phyloP scores from a whole-genome alignment of 2,113 vertebrate genomes.

The Seriola rivoliana region DNA sequence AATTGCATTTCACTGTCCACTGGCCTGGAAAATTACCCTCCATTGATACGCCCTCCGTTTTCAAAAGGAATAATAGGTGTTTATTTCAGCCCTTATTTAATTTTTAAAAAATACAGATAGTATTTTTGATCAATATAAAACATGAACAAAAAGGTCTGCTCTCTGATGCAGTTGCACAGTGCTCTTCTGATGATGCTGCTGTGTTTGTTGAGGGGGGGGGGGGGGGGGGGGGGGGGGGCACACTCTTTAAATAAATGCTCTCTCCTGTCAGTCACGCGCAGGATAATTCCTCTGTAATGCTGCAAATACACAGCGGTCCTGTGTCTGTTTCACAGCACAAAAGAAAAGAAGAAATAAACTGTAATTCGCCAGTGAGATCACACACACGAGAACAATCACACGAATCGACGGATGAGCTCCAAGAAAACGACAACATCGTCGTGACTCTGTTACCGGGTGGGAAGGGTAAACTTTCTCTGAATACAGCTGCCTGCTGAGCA shows the following conservation, averaged over 20 bases:
- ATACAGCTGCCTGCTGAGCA: too few species aligned
- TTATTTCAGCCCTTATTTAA: conserved; percentile 14
- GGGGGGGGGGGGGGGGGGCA: not conserved
- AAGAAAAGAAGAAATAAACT: not conserved
- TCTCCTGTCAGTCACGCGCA: conserved; percentile 37
- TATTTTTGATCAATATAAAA: not conserved
- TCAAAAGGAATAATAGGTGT: not conserved
- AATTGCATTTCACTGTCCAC: conserved; percentile 46
- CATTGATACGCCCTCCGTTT: conserved; percentile 15
- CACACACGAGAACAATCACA: too few species aligned
- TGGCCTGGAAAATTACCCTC: conserved; percentile 49
- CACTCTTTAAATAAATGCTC: conserved; percentile 63
- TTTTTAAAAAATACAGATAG: not conserved
- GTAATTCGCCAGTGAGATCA: not conserved
- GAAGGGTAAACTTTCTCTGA: too few species aligned
- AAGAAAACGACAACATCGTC: too few species aligned
- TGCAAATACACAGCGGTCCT: not conserved
- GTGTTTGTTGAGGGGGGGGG: conserved; percentile 7
- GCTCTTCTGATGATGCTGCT: not conserved
- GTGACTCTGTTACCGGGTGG: too few species aligned
- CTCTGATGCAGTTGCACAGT: conserved; percentile 9
- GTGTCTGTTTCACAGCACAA: not conserved
- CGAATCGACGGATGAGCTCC: too few species aligned
- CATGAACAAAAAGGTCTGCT: not conserved
- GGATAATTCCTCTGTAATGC: not conserved